phyloP scores from a whole-genome alignment of 1,140 invertebrate genomes.

The Drosophila pectinifera region DNA sequence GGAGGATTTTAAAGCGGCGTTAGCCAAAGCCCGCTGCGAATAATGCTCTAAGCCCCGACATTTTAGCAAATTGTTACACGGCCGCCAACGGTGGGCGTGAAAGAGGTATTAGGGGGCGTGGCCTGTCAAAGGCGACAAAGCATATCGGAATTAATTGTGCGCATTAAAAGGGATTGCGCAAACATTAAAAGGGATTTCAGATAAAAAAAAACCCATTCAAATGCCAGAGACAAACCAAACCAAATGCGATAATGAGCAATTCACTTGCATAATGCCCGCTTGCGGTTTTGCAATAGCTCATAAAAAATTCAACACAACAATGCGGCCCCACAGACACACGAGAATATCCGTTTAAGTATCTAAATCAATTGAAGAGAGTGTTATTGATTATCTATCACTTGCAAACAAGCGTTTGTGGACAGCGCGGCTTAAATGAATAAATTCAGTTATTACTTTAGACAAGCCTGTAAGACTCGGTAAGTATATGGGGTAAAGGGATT shows the following conservation, averaged over 20 bases:
- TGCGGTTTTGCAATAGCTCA: constrained; percentile 41
- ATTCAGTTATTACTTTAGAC: constrained; percentile 16
- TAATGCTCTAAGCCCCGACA: constrained; percentile 62
- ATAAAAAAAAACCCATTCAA: constrained; percentile 39
- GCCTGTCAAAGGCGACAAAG: constrained; percentile 74
- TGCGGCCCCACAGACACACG: constrained; percentile 4
- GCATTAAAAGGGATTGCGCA: constrained; percentile 67
- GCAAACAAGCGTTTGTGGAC: constrained; percentile 16
- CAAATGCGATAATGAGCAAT: constrained; percentile 69
- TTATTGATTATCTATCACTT: constrained; percentile 52
- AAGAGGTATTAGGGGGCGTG: constrained; percentile 17
- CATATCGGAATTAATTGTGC: constrained; percentile 77
- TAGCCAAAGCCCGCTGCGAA: constrained; percentile 34
- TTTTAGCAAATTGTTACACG: constrained; percentile 66
- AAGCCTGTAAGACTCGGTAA: constrained; percentile 9
- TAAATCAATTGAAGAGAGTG: constrained; percentile 52
- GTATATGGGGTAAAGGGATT: too few relatives aligned
- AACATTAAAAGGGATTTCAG: constrained; percentile 71
- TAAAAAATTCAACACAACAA: constrained; percentile 51
- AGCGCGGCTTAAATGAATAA: constrained; percentile 16
- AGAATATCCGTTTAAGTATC: constrained; percentile 30
- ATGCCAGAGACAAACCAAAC: constrained; percentile 58
- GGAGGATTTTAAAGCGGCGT: constrained; percentile 34
- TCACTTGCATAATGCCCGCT: constrained; percentile 57
- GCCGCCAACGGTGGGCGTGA: not conserved